Conservation (phyloP, 2,888 invertebrate species). For the Oeneis ivallda region DNA sequence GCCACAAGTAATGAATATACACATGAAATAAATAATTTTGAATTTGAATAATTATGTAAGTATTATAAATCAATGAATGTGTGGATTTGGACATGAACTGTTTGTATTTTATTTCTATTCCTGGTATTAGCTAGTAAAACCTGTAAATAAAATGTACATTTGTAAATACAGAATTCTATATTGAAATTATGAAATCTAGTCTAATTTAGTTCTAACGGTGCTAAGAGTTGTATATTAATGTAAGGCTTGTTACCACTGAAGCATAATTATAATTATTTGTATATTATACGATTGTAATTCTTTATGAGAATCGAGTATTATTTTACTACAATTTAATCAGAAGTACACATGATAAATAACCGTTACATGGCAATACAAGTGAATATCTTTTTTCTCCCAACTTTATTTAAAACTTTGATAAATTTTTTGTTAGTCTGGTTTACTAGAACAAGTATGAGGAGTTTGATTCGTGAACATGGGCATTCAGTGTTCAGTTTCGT, state of each 20-base stretch:
- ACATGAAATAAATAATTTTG: too few relatives aligned
- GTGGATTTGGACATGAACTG: neutral
- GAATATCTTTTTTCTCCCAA: too few relatives aligned
- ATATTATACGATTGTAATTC: neutral
- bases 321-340: neutral
- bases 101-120: constrained; percentile 19
- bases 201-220: constrained; percentile 80
- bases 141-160: constrained; percentile 53
- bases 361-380: too few relatives aligned
- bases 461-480: too few relatives aligned
- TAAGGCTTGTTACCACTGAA: constrained; percentile 38
- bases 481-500: too few relatives aligned
- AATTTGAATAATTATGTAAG: too few relatives aligned
- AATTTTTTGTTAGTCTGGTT: too few relatives aligned
- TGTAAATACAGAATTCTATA: constrained; percentile 58
- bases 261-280: constrained; percentile 2
- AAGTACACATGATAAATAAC: too few relatives aligned
- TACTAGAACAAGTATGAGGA: too few relatives aligned
- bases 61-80: neutral
- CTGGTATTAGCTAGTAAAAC: constrained; percentile 22
- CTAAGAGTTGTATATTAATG: constrained; percentile 75
- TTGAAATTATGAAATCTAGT: constrained; percentile 70
- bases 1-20: too few relatives aligned
- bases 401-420: too few relatives aligned
- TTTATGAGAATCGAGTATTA: neutral